phyloP scores from a whole-genome alignment of 1,140 invertebrate genomes.

The Bemisia tabaci region DNA sequence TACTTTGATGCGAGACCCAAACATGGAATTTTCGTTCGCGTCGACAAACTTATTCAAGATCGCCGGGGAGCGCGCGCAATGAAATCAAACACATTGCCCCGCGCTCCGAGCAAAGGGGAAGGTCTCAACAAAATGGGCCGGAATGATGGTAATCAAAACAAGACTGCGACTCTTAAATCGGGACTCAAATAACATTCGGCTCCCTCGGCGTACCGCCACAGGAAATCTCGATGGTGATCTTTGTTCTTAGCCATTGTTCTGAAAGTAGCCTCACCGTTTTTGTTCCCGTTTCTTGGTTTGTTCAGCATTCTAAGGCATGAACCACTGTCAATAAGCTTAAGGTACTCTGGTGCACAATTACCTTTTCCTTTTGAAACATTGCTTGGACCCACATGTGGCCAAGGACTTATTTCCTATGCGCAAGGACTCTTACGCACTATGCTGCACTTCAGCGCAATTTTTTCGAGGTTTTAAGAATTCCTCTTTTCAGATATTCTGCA shows the following conservation, averaged over 20 bases:
- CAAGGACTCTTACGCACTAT: no score
- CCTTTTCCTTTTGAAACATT: no score
- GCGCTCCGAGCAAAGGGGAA: background rate
- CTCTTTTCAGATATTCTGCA: no score
- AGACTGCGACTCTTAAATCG: background rate
- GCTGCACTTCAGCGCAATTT: no score
- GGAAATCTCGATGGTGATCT: background rate
- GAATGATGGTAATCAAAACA: background rate
- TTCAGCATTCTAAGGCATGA: no score
- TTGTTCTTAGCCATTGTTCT: no score
- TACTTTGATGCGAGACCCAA: conserved; percentile 81
- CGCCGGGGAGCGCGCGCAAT: conserved; percentile 52
- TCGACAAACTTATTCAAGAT: conserved; percentile 71
- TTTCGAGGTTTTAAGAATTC: no score
- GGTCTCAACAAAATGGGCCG: background rate
- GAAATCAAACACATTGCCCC: conserved; percentile 12
- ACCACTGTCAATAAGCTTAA: no score
- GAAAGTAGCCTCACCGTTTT: no score
- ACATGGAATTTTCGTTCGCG: conserved; percentile 83
- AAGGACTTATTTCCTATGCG: no score
- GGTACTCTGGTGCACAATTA: background rate
- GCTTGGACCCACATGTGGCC: no score
- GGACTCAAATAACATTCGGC: background rate
- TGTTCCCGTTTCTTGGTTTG: no score
- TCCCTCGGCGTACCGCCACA: background rate